Evolutionary conservation across 2,797 vertebrate genomes (phyloP), one percentile per base, ranked within the genome.

Genomic region (Tamandua tetradactyla): DNA sequence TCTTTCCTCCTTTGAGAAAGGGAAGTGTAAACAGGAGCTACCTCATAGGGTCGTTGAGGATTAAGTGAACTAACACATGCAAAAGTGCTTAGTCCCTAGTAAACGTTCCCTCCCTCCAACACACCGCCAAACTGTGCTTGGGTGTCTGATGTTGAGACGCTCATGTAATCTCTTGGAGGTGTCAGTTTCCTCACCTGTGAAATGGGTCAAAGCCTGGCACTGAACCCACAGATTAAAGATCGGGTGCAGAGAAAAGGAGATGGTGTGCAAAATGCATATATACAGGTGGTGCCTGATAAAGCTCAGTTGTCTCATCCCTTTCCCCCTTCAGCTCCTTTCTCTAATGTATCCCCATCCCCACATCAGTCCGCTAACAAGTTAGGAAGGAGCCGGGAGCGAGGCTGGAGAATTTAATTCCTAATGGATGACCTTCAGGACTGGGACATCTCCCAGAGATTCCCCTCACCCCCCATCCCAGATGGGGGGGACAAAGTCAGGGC

Each of bases 351-450:
- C 76, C 32, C 37, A 25, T 1, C 27, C 61, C 55, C 18, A 18
- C 18, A 59, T 49, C 32, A 79, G 40, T 32, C 35, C 59, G 68
- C 69, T 75, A 40, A 79, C 62, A 79, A 93, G 68, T 74, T 57
- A 92, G 86, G 47, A 68, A 90, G 40, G 49, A 95, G 90, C 20
- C 74, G 1, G 52, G 27, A 86, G 69, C 57, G 81, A 96, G 72
- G 89, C 75, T 86, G 75, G 88, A 97, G 93, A 96, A 87, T 97
- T 97, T 97, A 96, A 97, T 97, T 97, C 78, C 96, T 94, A 91
- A 94, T 62, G 20, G n/a, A 87, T 90, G 83, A 94, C 23, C 64
- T 94, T 90, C 49, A 44, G 47, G 76, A 84, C 57, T 9, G 35
- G 69, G 62, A 74, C 22, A 40, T 85, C 84, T 75, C 52, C 62